Conservation (phyloP, 2,888 invertebrate genomes). For the Plebejus argus region DNA sequence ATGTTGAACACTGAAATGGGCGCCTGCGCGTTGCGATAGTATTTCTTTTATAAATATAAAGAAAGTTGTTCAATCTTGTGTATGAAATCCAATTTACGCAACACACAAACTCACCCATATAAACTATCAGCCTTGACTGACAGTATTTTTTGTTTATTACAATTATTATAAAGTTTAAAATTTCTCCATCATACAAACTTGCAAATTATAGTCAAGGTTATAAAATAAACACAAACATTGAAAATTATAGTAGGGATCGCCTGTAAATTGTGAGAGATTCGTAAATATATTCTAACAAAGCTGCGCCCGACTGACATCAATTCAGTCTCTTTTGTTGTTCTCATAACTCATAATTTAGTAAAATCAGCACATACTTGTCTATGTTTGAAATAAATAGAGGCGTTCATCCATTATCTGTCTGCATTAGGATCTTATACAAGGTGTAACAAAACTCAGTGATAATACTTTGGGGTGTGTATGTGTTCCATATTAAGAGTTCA, state of each 20-base stretch:
- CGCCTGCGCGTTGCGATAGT: neutral
- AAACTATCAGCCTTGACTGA: conserved; percentile 2
- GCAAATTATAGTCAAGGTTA: neutral
- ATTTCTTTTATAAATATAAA: neutral
- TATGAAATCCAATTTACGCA: neutral
- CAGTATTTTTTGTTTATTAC: neutral
- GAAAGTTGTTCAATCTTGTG: neutral
- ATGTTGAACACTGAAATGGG: conserved; percentile 9
- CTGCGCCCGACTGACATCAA: conserved; percentile 10
- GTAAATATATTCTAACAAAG: neutral
- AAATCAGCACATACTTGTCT: no score
- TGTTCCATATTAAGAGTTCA: no score
- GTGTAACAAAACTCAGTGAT: no score
- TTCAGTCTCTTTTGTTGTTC: conserved; percentile 21
- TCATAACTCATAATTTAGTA: no score
- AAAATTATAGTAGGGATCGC: neutral
- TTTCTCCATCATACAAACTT: neutral
- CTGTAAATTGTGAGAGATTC: conserved; percentile 30
- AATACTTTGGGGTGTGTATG: no score
- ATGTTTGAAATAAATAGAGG: no score
- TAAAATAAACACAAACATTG: neutral
- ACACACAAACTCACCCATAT: neutral
- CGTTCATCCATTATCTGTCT: no score
- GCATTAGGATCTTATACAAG: no score
- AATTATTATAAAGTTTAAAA: neutral